Evolutionary conservation across 2,113 vertebrate species (phyloP).

Genomic region (Anarrhichthys ocellatus): DNA sequence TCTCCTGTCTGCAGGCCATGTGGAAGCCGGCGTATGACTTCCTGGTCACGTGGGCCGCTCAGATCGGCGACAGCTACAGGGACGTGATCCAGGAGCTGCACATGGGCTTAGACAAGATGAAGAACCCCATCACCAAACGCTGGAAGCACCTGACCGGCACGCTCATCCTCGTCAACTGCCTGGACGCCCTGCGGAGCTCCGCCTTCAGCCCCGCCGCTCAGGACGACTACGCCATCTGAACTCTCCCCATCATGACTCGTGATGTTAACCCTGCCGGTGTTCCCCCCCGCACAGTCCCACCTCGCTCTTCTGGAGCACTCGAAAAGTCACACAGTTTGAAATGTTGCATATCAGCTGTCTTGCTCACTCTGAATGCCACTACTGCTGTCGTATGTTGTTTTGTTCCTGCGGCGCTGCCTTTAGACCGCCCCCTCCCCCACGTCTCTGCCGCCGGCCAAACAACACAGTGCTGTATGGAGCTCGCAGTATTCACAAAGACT

Average conservation of each 20-base stretch:
- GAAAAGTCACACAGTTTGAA: background rate
- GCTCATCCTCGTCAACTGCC: conserved; percentile 94
- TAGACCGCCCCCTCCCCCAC: background rate
- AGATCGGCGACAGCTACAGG: conserved; percentile 96
- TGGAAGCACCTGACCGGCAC: conserved; percentile 98
- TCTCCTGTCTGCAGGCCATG: conserved; percentile 87
- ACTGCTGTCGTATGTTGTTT: conserved; percentile 1
- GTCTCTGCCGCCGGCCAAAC: conserved; percentile 25
- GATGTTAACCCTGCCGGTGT: background rate
- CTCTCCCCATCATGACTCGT: background rate
- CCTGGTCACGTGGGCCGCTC: conserved; percentile 95
- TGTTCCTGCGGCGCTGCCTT: conserved; percentile 21
- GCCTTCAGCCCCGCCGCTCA: conserved; percentile 90
- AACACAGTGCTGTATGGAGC: conserved; percentile 34
- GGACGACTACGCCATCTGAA: conserved; percentile 92
- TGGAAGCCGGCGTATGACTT: conserved; percentile 99
- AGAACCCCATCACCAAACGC: conserved; percentile 95
- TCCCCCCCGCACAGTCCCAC: background rate
- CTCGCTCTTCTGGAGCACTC: background rate
- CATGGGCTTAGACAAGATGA: conserved; percentile 95
- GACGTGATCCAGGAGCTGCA: conserved; percentile 98
- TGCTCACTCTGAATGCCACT: conserved; percentile 20
- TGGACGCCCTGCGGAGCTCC: conserved; percentile 91
- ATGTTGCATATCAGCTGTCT: conserved; percentile 26
- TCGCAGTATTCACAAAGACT: conserved; percentile 62